Base-by-base conservation (phyloP, 2,797 vertebrate genomes). In the Coranthus polyacanthus region DNA sequence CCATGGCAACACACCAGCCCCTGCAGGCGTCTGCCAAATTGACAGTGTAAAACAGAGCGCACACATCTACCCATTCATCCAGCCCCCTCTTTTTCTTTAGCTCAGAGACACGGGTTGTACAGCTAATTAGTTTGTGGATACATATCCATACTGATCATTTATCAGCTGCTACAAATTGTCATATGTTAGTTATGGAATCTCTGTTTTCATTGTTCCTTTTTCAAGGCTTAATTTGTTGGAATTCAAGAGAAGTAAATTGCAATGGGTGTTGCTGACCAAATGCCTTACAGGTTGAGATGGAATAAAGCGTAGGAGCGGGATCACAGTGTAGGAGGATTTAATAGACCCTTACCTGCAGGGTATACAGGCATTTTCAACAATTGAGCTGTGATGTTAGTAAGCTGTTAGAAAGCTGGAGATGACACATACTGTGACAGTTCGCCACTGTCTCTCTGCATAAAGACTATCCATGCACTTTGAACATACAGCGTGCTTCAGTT, bases 1-100 rank as follows among this genome's bases (percentile, higher is more conserved):
- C 94, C 94, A 94, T 95, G 90, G 92, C 90, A 94, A 95, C 94
- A 91, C 91, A 93, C 89, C 90, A 94, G 91, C 90, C 92, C 91
- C 92, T 91, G 92, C 92, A 93, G 92, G 92, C 92, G 84, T 90
- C 92, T 93, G 92, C 91, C 90, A 93, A 93, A 93, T 93, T 93
- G 90, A 86, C 93, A 92, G 93, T 94, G 92, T 92, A 92, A 94
- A 91, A 91, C 90, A 90, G 90, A 92, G 92, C 72, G 58, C 89
- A 91, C 87, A 91, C 87, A 90, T 88, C 89, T 84, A 90, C 75
- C 86, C 88, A 85, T 90, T 91, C 86, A 85, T 92, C 82, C 91
- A 89, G 50, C 82, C 84, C 73, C 79, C 83, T 77, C 83, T 82
- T 68, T 81, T 86, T 81, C 84, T 78, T 76, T 39, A 76, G 75